Base-by-base conservation (phyloP, 2,888 invertebrate genomes). In the Ctenicera cuprea region DNA sequence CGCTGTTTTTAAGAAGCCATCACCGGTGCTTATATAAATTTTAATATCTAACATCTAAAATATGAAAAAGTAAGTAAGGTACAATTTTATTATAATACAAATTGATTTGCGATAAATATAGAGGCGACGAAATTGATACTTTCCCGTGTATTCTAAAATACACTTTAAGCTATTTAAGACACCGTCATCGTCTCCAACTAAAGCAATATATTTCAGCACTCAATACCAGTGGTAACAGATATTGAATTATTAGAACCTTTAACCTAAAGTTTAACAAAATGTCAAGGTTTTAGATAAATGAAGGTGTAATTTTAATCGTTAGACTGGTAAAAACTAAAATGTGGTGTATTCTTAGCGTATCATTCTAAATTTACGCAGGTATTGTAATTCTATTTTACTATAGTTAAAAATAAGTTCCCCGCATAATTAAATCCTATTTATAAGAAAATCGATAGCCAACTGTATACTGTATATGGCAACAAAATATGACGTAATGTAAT, bases 361-460 rank as follows among this genome's bases (percentile, higher is more conserved):
- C 8, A 18, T 37, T 59, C 59, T 59, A 59, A 59, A 59, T 59
- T 59, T 38, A 59, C 38, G 18, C 16, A 38, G 59, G 22, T 59
- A 38, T 18, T 54, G 20, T 20, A 38, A 20, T 38, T 59, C 38
- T 59, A 59, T 38, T 59, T 57, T 41, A 38, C 57, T n/a, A 38
- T 14, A 43, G 26, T 62, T 45, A 45, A 62, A 62, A 45, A 59
- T 59, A 59, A 38, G 20, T 18, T 61, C 16, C 8, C 43, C 43
- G 62, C 30, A 14, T 43, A 62, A 62, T 62, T 45, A 41, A 62
- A 41, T 22, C 8, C 45, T 62, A 62, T 62, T 62, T 62, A 62
- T 62, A 62, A 14, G 30, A 4, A 62, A 62, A 62, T 62, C 62
- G 30, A 62, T 62, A 59, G 59, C 41, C 12, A 11, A n/a, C 26